phyloP scores from a whole-genome alignment of 2,797 vertebrate genomes.

The Morus bassanus region DNA sequence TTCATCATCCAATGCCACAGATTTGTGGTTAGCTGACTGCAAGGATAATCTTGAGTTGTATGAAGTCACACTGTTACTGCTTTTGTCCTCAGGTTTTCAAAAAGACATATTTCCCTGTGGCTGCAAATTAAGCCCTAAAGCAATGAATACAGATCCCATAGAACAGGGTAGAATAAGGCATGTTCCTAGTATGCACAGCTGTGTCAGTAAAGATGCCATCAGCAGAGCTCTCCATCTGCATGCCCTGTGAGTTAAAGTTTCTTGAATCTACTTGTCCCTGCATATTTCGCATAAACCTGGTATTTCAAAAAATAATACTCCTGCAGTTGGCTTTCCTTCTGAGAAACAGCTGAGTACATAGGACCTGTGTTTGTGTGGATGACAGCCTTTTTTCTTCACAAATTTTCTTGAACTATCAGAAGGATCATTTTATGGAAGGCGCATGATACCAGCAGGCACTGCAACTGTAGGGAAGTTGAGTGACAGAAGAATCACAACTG shows the following conservation, averaged over 20 bases:
- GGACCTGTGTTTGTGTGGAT: background rate
- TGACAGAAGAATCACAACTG: background rate
- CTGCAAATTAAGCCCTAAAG: background rate
- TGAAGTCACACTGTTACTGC: background rate
- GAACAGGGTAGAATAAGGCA: background rate
- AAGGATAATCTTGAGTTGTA: background rate
- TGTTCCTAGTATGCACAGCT: background rate
- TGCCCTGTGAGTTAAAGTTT: background rate
- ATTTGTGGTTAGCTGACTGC: background rate
- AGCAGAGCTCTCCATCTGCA: background rate
- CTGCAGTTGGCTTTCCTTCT: background rate
- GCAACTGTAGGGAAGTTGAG: background rate
- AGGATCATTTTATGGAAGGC: background rate
- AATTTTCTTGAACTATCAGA: background rate
- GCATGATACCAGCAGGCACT: background rate
- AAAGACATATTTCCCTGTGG: background rate
- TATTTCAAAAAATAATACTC: background rate
- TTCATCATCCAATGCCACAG: background rate
- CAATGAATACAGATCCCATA: background rate
- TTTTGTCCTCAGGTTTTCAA: background rate
- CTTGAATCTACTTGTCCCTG: background rate
- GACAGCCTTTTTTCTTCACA: background rate
- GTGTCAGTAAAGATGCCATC: background rate
- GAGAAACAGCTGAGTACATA: background rate
- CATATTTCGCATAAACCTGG: background rate